phyloP scores from a whole-genome alignment of 2,797 vertebrate genomes.

The Sternarchorhynchus goeldii region DNA sequence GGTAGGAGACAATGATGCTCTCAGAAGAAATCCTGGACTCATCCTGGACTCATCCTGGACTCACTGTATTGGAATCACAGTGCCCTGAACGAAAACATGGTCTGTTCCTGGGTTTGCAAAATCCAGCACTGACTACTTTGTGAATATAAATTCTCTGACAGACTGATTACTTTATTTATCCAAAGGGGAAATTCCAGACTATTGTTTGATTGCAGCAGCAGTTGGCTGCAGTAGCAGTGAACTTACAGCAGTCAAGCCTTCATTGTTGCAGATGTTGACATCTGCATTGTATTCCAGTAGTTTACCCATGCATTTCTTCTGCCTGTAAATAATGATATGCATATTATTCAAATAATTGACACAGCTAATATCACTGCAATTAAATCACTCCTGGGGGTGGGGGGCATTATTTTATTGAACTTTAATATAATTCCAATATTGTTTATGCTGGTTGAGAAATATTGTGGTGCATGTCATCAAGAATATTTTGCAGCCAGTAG shows the following conservation, averaged over 20 bases:
- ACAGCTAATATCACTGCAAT: not conserved
- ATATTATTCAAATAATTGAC: slow-evolving; percentile 1
- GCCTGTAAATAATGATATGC: slow-evolving; percentile 72
- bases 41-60: too few species aligned
- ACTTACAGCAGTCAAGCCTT: slow-evolving; percentile 97
- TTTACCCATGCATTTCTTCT: slow-evolving; percentile 99
- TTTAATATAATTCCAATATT: too few species aligned
- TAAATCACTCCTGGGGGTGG: not conserved
- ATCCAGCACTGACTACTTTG: too few species aligned
- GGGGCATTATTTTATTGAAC: too few species aligned
- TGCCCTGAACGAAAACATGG: too few species aligned
- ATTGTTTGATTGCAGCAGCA: not conserved
- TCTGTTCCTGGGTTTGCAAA: too few species aligned
- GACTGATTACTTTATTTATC: too few species aligned
- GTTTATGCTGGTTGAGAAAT: not conserved
- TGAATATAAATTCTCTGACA: too few species aligned
- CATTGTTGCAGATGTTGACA: slow-evolving; percentile 99
- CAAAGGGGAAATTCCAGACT: not conserved
- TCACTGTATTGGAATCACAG: too few species aligned
- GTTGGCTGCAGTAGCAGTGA: not conserved
- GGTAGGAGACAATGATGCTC: not conserved
- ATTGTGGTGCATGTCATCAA: not conserved
- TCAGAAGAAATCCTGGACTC: not conserved
- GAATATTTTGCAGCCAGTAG: slow-evolving; percentile 22
- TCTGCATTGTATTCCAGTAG: slow-evolving; percentile 94